Evolutionary conservation across 1,140 invertebrate species (phyloP).

Genomic region (Copidosoma floridanum): DNA sequence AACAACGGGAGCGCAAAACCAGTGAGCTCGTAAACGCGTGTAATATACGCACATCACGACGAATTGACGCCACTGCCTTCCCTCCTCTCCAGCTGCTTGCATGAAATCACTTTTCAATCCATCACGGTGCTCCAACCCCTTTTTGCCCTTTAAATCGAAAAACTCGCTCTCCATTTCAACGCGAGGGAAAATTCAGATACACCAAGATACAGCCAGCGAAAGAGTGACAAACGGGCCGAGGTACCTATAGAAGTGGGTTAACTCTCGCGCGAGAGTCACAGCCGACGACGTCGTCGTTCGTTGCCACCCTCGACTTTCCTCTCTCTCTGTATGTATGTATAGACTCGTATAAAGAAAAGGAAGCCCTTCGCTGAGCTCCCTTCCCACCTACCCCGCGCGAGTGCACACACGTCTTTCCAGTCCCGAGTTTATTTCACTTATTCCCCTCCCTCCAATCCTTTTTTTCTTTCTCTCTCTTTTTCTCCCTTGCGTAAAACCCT

Average conservation of each 20-base stretch:
- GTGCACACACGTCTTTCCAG: constrained; percentile 15
- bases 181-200: constrained; percentile 12
- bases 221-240: constrained; percentile 43
- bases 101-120: constrained; percentile 47
- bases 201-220: constrained; percentile 8
- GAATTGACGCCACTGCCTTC: neutral
- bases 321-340: neutral
- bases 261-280: too few species aligned
- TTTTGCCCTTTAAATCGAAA: constrained; percentile 28
- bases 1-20: too few species aligned
- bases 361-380: neutral
- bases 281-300: constrained; percentile 28
- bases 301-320: constrained; percentile 30
- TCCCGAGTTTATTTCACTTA: constrained; percentile 1
- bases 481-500: neutral
- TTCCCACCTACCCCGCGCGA: neutral
- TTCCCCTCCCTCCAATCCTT: neutral
- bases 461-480: constrained; percentile 1
- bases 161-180: neutral
- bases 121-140: constrained; percentile 12
- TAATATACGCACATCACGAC: neutral
- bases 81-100: constrained; percentile 33
- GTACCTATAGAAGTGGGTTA: constrained; percentile 50
- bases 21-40: too few species aligned
- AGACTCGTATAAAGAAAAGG: too few species aligned